phyloP scores from a whole-genome alignment of 2,113 vertebrate genomes.

The Oostethus manadensis region DNA sequence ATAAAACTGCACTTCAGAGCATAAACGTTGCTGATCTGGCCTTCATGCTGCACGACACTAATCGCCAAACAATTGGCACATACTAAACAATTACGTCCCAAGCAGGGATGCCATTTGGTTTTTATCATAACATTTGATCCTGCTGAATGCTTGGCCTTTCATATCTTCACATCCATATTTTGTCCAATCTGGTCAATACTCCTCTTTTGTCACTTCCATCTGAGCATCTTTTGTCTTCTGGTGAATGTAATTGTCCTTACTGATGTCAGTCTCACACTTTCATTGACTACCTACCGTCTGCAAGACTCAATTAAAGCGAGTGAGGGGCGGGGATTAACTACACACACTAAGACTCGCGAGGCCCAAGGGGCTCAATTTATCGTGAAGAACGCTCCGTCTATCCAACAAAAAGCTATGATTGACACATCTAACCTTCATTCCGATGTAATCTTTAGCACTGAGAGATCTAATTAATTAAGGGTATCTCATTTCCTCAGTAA shows the following conservation, averaged over 20 bases:
- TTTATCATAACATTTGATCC: background rate
- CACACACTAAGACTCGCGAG: slow-evolving; percentile 57
- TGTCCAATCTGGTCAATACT: slow-evolving; percentile 19
- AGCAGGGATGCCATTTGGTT: background rate
- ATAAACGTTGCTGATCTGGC: no score
- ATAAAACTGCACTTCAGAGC: no score
- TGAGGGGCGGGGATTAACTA: slow-evolving; percentile 51
- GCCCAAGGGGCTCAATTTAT: slow-evolving; percentile 68
- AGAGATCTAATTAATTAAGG: slow-evolving; percentile 78
- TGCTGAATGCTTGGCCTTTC: background rate
- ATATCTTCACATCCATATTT: slow-evolving; percentile 16
- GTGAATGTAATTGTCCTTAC: slow-evolving; percentile 32
- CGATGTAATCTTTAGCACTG: slow-evolving; percentile 76
- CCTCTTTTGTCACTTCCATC: slow-evolving; percentile 12
- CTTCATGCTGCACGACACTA: background rate
- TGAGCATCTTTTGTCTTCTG: slow-evolving; percentile 14
- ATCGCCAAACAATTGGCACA: background rate
- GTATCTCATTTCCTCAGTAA: slow-evolving; percentile 78
- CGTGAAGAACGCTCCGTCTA: slow-evolving; percentile 49
- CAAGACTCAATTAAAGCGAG: slow-evolving; percentile 70
- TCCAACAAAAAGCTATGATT: slow-evolving; percentile 57
- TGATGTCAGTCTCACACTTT: slow-evolving; percentile 29
- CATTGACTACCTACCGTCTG: slow-evolving; percentile 46
- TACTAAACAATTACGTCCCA: background rate
- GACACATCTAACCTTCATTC: slow-evolving; percentile 70